These are phyloP conservation scores for Meloidogyne floridensis DNA, from an alignment of 1,140 invertebrate genomes.

Conservation along the genomic window DNA sequence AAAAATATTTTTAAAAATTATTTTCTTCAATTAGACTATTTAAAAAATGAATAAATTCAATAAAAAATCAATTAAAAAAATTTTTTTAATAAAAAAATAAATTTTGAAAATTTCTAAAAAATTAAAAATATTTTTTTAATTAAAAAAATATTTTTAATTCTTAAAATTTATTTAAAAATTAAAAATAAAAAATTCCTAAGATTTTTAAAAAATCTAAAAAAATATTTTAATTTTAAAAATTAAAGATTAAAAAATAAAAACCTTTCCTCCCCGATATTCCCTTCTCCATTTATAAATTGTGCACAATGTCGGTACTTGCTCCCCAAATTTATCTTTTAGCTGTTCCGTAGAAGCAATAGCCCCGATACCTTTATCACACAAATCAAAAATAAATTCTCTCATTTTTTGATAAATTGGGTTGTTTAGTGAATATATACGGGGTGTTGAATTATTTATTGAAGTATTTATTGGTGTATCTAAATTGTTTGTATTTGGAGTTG, in stretches of 20 bases:
- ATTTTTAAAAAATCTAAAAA: background rate
- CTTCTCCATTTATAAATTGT: constrained; percentile 34
- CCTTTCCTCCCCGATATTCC: constrained; percentile 27
- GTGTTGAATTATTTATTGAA: background rate
- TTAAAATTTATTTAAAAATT: too few relatives aligned
- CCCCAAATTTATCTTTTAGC: constrained; percentile 17
- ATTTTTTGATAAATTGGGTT: constrained; percentile 14
- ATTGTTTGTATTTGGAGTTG: background rate
- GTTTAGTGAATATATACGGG: background rate
- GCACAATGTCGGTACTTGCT: constrained; percentile 17
- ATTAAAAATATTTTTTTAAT: too few relatives aligned
- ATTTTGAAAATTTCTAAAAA: too few relatives aligned
- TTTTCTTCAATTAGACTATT: too few relatives aligned
- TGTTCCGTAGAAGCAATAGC: constrained; percentile 11
- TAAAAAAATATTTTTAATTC: too few relatives aligned
- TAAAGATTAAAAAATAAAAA: background rate
- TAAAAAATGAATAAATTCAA: too few relatives aligned
- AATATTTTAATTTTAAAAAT: background rate
- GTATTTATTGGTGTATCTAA: background rate
- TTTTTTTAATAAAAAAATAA: too few relatives aligned
- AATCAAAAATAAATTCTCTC: constrained; percentile 14
- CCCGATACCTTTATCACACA: constrained; percentile 11
- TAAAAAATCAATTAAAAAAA: too few relatives aligned
- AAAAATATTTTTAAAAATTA: too few relatives aligned
- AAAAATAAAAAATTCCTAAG: too few relatives aligned